Evolutionary conservation across 2,797 vertebrate genomes (phyloP).

Genomic region (Tolypeutes matacus): DNA sequence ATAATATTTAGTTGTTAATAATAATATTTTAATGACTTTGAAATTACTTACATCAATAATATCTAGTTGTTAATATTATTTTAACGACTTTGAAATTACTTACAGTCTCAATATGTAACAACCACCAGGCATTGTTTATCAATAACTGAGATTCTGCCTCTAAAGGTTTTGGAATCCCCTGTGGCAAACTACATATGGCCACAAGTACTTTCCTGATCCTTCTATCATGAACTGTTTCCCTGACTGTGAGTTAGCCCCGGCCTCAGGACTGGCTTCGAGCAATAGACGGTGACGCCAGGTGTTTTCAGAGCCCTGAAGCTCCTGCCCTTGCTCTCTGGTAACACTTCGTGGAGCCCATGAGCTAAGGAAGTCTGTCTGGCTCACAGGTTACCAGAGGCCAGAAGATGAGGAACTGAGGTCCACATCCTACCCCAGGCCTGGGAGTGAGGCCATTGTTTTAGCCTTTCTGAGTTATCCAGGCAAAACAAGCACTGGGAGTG

Average conservation of each 20-base stretch:
- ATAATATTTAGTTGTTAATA: not conserved
- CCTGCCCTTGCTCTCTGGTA: not conserved
- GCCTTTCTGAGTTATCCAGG: not conserved
- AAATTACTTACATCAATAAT: no score
- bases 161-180: not conserved
- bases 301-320: not conserved
- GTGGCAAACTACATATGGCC: not conserved
- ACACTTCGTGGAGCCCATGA: not conserved
- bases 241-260: rapidly evolving
- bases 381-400: not conserved
- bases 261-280: not conserved
- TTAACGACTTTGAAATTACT: not conserved
- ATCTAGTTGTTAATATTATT: conserved; percentile 32
- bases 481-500: not conserved
- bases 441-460: not conserved
- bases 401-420: not conserved
- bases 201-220: not conserved
- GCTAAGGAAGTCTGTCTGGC: not conserved
- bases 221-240: not conserved
- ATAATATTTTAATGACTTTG: not conserved
- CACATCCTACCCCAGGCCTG: not conserved
- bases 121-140: not conserved
- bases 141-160: not conserved
- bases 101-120: not conserved
- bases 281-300: rapidly evolving